Conservation (phyloP, 1,140 invertebrate genomes). For the Temnothorax curvispinosus region DNA sequence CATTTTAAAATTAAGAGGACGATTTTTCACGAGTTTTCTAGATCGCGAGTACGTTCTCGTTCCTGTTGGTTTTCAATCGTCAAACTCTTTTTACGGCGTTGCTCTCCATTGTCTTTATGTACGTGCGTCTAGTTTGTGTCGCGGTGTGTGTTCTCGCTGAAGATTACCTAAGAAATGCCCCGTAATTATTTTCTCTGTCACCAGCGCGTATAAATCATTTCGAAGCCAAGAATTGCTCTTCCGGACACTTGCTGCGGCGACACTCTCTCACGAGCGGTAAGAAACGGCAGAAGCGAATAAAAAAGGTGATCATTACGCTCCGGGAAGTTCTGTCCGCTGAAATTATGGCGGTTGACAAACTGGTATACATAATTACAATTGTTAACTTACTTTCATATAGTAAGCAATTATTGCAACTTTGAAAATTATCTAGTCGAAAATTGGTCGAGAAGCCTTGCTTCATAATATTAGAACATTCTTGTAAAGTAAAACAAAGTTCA, state of each 20-base stretch:
- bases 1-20: constrained; percentile 9
- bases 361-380: constrained; percentile 8
- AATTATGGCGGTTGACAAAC: constrained; percentile 40
- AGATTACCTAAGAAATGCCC: constrained; percentile 43
- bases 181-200: constrained; percentile 50
- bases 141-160: neutral
- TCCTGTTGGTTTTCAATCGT: constrained; percentile 1
- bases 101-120: constrained; percentile 26
- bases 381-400: neutral
- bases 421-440: neutral
- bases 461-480: neutral
- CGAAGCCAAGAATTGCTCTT: constrained; percentile 7
- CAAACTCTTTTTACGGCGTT: neutral
- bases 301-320: constrained; percentile 53
- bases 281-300: constrained; percentile 43
- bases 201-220: constrained; percentile 56
- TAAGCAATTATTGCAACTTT: neutral
- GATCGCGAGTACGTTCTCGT: neutral
- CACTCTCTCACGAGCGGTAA: constrained; percentile 29
- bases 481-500: neutral
- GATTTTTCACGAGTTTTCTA: neutral
- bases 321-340: constrained; percentile 37
- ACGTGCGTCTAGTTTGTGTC: neutral
- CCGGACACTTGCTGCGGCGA: constrained; percentile 27
- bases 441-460: neutral